Base-by-base conservation (phyloP, 2,797 vertebrate genomes). In the Sebastes hubbsi region DNA sequence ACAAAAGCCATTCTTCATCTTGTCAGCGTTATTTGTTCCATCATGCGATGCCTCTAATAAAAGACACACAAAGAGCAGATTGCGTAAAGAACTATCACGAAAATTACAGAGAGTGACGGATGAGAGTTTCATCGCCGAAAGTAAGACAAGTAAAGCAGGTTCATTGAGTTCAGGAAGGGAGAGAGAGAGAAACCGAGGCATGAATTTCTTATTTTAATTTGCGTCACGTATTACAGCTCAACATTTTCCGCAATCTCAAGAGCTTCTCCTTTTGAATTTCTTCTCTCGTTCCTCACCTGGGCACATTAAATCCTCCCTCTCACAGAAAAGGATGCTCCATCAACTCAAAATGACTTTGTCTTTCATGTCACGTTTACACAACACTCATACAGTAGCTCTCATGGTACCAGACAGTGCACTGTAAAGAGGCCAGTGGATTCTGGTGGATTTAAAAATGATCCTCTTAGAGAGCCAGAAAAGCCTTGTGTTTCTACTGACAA, bases 401-500 rank as follows among this genome's bases (percentile, higher is more conserved):
- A 9, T 46, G 58, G 49, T 36, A 30, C 22, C 56, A 75, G 72
- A 79, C 71, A 74, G 64, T 49, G 5, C 24, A 13, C 64, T 55
- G 66, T 42, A 54, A 86, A 78, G 75, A 77, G 77, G 78, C 78
- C 76, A 77, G 2, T 81, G 86, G 82, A 88, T 87, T 87, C 56
- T 67, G 67, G 25, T 56, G 80, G 88, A 90, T 90, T 93, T 87
- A 87, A 69, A 79, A 83, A 78, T 84, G 49, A 88, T 89, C 88
- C 77, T 87, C 88, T 88, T 87, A 89, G 78, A 76, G 75, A 82
- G 80, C 27, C 80, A 38, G 49, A 56, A 78, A 83, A 84, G 72
- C 78, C 60, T 80, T 27, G 8, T 85, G 83, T 87, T 91, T 82
- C 46, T 18, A 66, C 60, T 59, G 78, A 90, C 78, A 70, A 65